phyloP scores from a whole-genome alignment of 1,140 invertebrate species.

The Sitophilus oryzae region DNA sequence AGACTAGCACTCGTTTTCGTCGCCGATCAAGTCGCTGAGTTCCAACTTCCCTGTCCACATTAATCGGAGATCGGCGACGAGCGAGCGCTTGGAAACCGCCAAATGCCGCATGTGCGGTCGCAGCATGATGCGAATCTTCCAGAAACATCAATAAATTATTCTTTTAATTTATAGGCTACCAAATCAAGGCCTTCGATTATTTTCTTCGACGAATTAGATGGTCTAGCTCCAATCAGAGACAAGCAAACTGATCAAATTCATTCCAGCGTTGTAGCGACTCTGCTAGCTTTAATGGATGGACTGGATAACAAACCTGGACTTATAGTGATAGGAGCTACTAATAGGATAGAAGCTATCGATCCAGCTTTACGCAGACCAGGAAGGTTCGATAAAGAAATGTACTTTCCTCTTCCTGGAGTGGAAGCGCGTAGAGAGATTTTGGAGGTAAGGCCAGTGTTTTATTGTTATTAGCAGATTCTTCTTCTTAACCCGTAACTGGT shows the following conservation, averaged over 20 bases:
- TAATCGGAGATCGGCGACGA: no score
- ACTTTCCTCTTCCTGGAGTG: slow-evolving; percentile 60
- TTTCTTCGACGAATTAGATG: slow-evolving; percentile 87
- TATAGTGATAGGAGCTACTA: slow-evolving; percentile 79
- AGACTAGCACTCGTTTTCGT: no score
- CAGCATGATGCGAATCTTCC: no score
- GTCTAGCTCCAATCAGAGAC: slow-evolving; percentile 77
- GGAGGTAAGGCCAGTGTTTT: slow-evolving; percentile 27
- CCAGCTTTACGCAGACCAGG: slow-evolving; percentile 74
- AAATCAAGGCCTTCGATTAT: slow-evolving; percentile 78
- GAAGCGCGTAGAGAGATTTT: slow-evolving; percentile 47
- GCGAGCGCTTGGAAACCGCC: no score
- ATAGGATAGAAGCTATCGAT: slow-evolving; percentile 76
- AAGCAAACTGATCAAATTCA: slow-evolving; percentile 87
- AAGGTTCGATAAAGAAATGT: slow-evolving; percentile 77
- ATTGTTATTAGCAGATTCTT: background rate
- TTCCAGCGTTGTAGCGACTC: slow-evolving; percentile 81
- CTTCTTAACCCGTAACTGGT: no score
- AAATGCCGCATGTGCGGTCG: no score
- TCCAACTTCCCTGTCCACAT: no score
- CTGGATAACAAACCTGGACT: slow-evolving; percentile 60
- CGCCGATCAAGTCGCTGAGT: no score
- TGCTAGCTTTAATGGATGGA: slow-evolving; percentile 86
- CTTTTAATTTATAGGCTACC: slow-evolving; percentile 50
- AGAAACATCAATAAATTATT: background rate